Evolutionary conservation across 2,888 invertebrate species (phyloP), one percentile per base, ranked within the genome.

Genomic region (Merodon equestris): DNA sequence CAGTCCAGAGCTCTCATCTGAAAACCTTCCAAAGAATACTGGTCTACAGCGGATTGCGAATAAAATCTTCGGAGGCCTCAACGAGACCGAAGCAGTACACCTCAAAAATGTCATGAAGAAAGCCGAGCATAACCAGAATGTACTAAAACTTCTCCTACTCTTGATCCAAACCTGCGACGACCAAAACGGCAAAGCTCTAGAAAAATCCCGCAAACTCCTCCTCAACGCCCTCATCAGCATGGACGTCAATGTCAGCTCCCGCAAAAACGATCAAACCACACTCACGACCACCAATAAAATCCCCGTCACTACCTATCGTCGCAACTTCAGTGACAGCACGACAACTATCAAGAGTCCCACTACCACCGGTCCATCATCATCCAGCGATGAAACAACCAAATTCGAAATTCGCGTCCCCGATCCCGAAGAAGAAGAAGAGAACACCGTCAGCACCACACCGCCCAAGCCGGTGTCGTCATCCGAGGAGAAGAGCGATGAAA

Each of bases 81-180:
- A 95, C 84, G 93, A 93, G 9, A 93, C 94, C 0, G 94, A 94
- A 75, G 92, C 93, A 0, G 91, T 92, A 74, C 94, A 94, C 82
- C 90, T 96, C 63, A 92, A 95, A 91, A 92, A 92, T 75, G 94
- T 95, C 42, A 95, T 96, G 95, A 93, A 94, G 84, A 94, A 94
- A 85, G 95, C 95, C 0, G 93, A 93, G 83, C 92, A 92, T 82
- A 94, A 95, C 82, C 93, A 93, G 67, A 92, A 94, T 0, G 94
- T 95, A 0, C 90, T 93, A 56, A 91, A 94, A 81, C 89, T 96
- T 34, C 93, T 96, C 68, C 88, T 96, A 34, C 87, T 96, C 19
- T 88, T 96, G 72, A 94, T 96, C 15, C 95, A 94, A 84, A 94
- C 94, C 68, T 95, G 95, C 85, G 93, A 93, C 83, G 92, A 93